phyloP scores from a whole-genome alignment of 2,888 invertebrate genomes.

The Drosophila neonasuta region DNA sequence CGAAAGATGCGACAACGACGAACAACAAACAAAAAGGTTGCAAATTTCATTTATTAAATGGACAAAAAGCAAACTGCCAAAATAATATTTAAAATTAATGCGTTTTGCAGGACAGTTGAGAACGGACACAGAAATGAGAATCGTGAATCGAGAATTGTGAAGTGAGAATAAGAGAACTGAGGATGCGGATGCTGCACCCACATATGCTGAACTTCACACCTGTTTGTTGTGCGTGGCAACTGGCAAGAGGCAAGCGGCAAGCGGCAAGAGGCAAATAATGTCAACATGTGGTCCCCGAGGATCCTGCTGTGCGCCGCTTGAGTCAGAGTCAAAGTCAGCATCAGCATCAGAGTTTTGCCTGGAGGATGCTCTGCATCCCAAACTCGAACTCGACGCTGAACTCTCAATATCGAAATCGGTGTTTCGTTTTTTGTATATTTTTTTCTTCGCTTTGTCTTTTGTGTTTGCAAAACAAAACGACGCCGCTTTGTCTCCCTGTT shows the following conservation, averaged over 20 bases:
- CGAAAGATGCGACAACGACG: conserved; percentile 55
- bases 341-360: not conserved
- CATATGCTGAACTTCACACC: conserved; percentile 65
- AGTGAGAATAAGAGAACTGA: conserved; percentile 11
- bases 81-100: conserved; percentile 78
- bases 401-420: conserved; percentile 38
- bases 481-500: conserved; percentile 76
- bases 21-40: conserved; percentile 47
- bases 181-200: conserved; percentile 65
- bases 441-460: conserved; percentile 20
- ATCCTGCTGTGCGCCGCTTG: conserved; percentile 68
- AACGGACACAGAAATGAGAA: conserved; percentile 8
- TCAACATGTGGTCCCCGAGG: conserved; percentile 70
- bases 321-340: not conserved
- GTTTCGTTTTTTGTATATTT: conserved; percentile 5
- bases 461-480: conserved; percentile 66
- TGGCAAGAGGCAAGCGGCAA: not conserved
- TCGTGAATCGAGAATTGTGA: not conserved
- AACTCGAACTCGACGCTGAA: conserved; percentile 28
- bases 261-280: conserved; percentile 48
- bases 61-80: conserved; percentile 62
- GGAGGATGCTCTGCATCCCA: conserved; percentile 23
- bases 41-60: conserved; percentile 67
- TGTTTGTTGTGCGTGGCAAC: conserved; percentile 50
- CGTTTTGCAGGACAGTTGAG: conserved; percentile 41